Base-by-base conservation (phyloP, 2,113 vertebrate species). In the Cinclus cinclus region DNA sequence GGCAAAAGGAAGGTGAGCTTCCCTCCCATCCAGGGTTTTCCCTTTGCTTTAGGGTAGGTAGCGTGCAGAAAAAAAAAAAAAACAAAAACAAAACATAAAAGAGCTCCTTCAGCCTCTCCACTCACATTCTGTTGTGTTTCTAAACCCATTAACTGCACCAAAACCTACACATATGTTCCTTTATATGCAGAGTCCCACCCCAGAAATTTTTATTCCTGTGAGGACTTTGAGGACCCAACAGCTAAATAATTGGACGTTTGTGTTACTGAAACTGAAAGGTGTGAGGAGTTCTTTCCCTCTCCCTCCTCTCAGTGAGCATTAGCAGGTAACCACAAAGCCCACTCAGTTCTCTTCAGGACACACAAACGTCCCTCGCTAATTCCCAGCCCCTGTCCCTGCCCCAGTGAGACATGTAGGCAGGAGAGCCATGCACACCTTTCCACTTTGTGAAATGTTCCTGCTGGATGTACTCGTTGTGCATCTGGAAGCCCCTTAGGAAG, bases 401-500 rank as follows among this genome's bases (percentile, higher is more conserved):
- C 23, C 2, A 1, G 0, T 21, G 27, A 80, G 6, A 60, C 2
- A 2, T 0, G 0, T 19, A 37, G 15, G 12, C 19, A 44, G 56
- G 9, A 78, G 18, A 25, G 28, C 8, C 31, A 10, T 25, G n/a
- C 73, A 10, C 90, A 98, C 98, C 98, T 98, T 97, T 98, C 98
- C 98, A 98, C 69, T 27, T 97, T 15, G 50, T 55, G 56, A 98
- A 98, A 14, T 98, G 95, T 6, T 86, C 78, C 0, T 97, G 59
- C 59, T 98, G 97, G 46, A 96, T 92, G 88, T 98, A 98, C 75
- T 96, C 95, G 0, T 97, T 98, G 77, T 98, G 98, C 90, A 98
- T 96, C 92, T 98, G 98, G 76, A 98, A 90, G 31, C 98, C 98
- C 11, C 67, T 85, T 11, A 98, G 95, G 95, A 98, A 98, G 90